These are phyloP conservation scores for Sphenodon punctatus DNA, from an alignment of 2,797 vertebrate species.

Conservation along the genomic window DNA sequence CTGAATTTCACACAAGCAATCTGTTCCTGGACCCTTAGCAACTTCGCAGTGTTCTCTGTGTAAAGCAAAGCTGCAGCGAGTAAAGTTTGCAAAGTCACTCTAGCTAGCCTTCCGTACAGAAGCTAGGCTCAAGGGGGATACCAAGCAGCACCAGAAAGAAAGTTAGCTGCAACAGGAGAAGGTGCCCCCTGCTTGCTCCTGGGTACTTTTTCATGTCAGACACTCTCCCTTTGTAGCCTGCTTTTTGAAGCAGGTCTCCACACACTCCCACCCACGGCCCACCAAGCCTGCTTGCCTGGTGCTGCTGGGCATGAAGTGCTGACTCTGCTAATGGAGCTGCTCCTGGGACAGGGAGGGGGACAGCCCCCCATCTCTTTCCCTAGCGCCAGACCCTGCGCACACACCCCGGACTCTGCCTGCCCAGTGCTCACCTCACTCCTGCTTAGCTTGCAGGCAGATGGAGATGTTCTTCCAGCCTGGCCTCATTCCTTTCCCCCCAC, in stretches of 20 bases:
- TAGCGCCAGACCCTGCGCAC: neutral
- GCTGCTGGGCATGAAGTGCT: conserved; percentile 15
- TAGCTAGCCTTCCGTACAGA: neutral
- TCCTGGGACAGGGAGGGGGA: neutral
- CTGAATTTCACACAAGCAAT: no score
- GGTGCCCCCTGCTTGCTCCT: neutral
- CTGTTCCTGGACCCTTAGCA: neutral
- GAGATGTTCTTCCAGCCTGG: conserved; percentile 99
- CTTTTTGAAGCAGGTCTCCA: neutral
- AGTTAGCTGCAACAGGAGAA: neutral
- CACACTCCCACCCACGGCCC: neutral
- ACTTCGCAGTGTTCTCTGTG: no score
- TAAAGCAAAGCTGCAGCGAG: neutral
- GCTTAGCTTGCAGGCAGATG: conserved; percentile 94
- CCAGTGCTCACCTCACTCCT: conserved; percentile 86
- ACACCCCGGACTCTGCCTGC: no score
- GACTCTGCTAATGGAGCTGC: neutral
- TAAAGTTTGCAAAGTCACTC: conserved; percentile 13
- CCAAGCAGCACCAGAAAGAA: neutral
- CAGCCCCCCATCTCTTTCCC: neutral
- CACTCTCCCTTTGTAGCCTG: neutral
- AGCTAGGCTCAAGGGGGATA: no score
- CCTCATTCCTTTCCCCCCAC: no score
- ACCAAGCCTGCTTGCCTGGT: neutral
- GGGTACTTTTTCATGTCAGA: neutral